Percentiles rank a stretch among this genome's conserved stretches.
Evolutionary conservation across 2,797 vertebrate genomes (phyloP).

Genomic region (Sylvia borin): DNA sequence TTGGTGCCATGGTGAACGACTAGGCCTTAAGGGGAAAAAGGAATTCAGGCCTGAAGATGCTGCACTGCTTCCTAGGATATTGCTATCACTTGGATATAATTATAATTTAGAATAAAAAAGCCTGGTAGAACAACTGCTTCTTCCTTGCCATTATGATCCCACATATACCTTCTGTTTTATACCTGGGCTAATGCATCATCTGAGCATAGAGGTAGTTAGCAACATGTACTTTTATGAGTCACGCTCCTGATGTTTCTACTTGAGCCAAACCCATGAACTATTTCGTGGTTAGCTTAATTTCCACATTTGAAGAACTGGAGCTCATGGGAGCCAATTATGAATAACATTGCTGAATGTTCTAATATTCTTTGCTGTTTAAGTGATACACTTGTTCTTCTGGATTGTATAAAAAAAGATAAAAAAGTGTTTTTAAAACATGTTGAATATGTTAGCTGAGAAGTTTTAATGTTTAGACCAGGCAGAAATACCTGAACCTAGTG

Average conservation of each 20-base stretch:
- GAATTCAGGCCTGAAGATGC: neutral
- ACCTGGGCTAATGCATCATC: neutral
- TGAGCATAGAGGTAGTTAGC: neutral
- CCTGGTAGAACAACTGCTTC: neutral
- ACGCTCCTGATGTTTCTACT: neutral
- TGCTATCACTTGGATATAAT: neutral
- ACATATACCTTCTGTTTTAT: neutral
- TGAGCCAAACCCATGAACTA: neutral
- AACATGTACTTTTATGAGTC: neutral
- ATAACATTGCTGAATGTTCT: neutral
- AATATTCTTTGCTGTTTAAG: neutral
- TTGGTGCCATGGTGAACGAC: neutral
- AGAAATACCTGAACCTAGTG: neutral
- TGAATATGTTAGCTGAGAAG: neutral
- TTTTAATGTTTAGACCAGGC: neutral
- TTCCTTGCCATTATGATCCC: neutral
- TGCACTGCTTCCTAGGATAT: neutral
- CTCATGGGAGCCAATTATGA: neutral
- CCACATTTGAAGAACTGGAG: neutral
- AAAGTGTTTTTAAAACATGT: neutral
- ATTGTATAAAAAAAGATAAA: neutral
- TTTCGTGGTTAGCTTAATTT: neutral
- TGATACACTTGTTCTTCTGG: neutral
- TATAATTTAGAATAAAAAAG: neutral
- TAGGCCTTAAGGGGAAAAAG: neutral